Evolutionary conservation across 2,113 vertebrate species (phyloP), one percentile per base, ranked within the genome.

Genomic region (Corvus hawaiiensis): DNA sequence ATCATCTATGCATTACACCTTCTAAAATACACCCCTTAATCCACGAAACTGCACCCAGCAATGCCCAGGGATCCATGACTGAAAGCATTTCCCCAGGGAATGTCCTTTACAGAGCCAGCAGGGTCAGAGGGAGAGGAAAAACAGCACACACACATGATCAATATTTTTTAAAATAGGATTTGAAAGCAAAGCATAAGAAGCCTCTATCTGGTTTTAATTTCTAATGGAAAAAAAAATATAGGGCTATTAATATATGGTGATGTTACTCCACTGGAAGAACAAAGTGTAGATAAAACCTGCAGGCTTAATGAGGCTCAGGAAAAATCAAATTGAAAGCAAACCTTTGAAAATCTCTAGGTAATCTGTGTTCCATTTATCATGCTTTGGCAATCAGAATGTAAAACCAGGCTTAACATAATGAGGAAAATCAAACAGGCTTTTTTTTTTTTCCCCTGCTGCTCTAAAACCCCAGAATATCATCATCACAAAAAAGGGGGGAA

Each of bases 241-340:
- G 7, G 11, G 79, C 55, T 83, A 58, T 55, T 94, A 93, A 83
- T 90, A 79, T 6, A 54, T 3, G 10, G 74, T 35, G 75, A 73
- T 7, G 26, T 74, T 62, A 37, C 75, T 78, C 49, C 54, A 11
- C 54, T 24, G 6, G 24, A 69, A 66, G 67, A 83, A 75, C 39
- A 59, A 94, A 93, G 55, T 16, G 27, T 33, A 80, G 79, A 62
- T 67, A 75, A 94, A 92, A 79, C 72, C 87, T 59, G 58, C 67
- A 63, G 49, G 33, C 63, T 92, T 93, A 94, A 91, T 77, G 82
- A 96, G 82, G 82, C 75, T 71, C 59, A 24, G 92, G 64, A 56
- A 94, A 86, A 90, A 91, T 20, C 54, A 87, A 82, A 83, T 81
- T 86, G 79, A 93, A 93, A 86, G 82, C 73, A 94, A 84, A 94